Base-by-base conservation (phyloP, 2,888 invertebrate species). In the Anaspis maculata region DNA sequence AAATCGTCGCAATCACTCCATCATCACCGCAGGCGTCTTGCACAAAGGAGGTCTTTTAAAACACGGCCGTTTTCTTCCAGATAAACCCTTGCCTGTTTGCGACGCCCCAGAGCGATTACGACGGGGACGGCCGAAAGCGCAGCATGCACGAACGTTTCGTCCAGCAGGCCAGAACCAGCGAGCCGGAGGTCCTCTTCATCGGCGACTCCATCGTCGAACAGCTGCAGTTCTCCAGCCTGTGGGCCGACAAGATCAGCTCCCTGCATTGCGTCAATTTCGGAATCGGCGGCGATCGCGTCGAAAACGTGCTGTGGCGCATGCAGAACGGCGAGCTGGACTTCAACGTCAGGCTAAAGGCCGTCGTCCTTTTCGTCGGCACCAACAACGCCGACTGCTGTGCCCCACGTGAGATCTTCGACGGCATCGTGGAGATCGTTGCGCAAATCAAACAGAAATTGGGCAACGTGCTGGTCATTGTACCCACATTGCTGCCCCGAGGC, bases 231-330 rank as follows among this genome's bases (percentile, higher is more conserved):
- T 71, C 74, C 33, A 68, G 73, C 51, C 59, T 79, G 37, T 82
- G 80, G 79, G 69, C 70, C 41, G 72, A 75, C 40, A 68, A 74
- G 60, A 76, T 79, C 59, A 77, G 72, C 33, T 74, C 79, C 1
- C 61, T 82, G 52, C 80, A 81, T 54, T 72, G 76, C 41, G 59
- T 80, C n/a, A 81, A 81, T 61, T 79, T 82, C 61, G 80, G 81
- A 25, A 76, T 82, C 39, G 74, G 76, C 11, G 79, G 77, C 7
- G 82, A 83, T 53, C 70, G n/a, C n/a, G 78, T 79, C 1, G 76
- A 81, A 54, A 69, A 83, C 61, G 71, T 82, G 3, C 57, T 83
- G 7, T 83, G 81, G 80, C 60, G 83, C 41, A 67, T 82, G 14
- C 59, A 69, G 42, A 77, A 83, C 62, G 82, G 80, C 24, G 80